Base-by-base conservation (phyloP, 1,140 invertebrate species). In the Drosophila pectinifera region DNA sequence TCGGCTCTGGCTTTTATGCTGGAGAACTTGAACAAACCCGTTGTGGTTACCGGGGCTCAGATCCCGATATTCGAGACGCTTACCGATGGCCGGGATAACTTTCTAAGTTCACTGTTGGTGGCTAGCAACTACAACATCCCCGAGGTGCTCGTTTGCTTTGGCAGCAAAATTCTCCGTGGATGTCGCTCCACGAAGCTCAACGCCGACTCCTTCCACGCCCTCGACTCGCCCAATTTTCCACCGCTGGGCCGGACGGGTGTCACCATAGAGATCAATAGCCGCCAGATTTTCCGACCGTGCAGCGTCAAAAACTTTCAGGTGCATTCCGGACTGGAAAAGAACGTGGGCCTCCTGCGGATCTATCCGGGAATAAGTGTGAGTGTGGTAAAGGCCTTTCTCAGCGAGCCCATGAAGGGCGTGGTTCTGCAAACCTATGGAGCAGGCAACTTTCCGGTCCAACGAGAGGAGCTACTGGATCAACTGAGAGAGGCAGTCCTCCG, bases 1-100 rank as follows among this genome's bases (percentile, higher is more conserved):
- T 98, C 98, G 1, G 96, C 97, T 0, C 92, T 99, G 0, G 98
- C 98, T 0, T 99, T 98, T 90, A 99, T 99, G 97, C 93, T 99
- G 86, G 97, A 99, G 90, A 96, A 97, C 62, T 94, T 99, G 0
- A 96, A 97, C 4, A 99, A 99, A 93, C 96, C 97, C 0, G 96
- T 99, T 5, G 95, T 99, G 16, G 93, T 99, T 10, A 99, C 98
- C 1, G 98, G 98, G 20, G 93, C 86, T 5, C 93, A 98, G 94
- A 95, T 99, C 65, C 97, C 98, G 18, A 96, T 99, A 48, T 98
- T 98, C 90, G 97, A 99, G 80, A 94, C 96, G 0, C 93, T 96
- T 39, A 95, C 96, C 92, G 98, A 99, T 91, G 98, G 98, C 0
- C 93, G 96, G 45, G 97, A 98, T 64, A 99, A 99, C 91, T 97